phyloP scores from a whole-genome alignment of 2,113 vertebrate genomes.

The human (Homo sapiens) region GRCh38 chr5:149360001-149360500 shows the following conservation, averaged over 20 bases:
- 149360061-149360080: neutral
- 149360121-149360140: neutral
- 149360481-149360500: neutral
- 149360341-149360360: neutral
- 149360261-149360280: neutral
- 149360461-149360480: neutral
- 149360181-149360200: neutral
- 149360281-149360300: neutral
- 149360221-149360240: neutral
- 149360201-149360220: neutral
- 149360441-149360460: neutral
- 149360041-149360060: neutral
- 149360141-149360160: neutral
- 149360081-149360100: neutral
- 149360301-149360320: neutral
- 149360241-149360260: neutral
- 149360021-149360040: neutral
- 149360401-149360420: neutral
- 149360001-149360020: neutral
- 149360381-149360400: neutral
- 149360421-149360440: neutral
- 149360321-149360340: neutral
- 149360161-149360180: neutral
- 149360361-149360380: neutral
- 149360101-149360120: neutral